These are phyloP conservation scores for Amorpha juglandis DNA, from an alignment of 2,888 invertebrate genomes.

Conservation along the genomic window DNA sequence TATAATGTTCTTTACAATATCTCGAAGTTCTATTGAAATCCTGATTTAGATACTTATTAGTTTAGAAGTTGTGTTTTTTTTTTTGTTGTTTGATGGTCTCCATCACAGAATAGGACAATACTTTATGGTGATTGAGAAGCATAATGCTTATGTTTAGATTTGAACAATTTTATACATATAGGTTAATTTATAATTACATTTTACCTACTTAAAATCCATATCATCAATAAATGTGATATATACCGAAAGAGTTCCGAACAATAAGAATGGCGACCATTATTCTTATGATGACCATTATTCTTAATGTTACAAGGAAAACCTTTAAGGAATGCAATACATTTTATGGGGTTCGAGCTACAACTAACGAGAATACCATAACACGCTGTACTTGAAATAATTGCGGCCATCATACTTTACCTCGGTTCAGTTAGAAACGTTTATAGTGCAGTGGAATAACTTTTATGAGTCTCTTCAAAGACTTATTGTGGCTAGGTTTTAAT, in stretches of 20 bases:
- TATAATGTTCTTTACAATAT: no score
- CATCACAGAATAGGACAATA: no score
- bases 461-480: neutral
- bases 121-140: no score
- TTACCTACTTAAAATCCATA: no score
- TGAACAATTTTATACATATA: no score
- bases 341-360: neutral
- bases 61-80: no score
- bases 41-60: no score
- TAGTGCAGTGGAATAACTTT: neutral
- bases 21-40: no score
- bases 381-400: neutral
- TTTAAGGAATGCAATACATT: neutral
- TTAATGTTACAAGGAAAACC: constrained; percentile 8
- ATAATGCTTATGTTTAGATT: no score
- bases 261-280: neutral
- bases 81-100: no score
- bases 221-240: no score
- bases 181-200: no score
- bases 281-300: neutral
- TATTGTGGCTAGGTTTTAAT: neutral
- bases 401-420: constrained; percentile 1
- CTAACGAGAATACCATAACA: neutral
- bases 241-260: neutral
- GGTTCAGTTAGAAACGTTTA: neutral